A percentile compares a stretch with the other conserved stretches of the same genome.
Evolutionary conservation across 2,113 vertebrate genomes (phyloP).

Genomic region (Thalassoma bifasciatum): DNA sequence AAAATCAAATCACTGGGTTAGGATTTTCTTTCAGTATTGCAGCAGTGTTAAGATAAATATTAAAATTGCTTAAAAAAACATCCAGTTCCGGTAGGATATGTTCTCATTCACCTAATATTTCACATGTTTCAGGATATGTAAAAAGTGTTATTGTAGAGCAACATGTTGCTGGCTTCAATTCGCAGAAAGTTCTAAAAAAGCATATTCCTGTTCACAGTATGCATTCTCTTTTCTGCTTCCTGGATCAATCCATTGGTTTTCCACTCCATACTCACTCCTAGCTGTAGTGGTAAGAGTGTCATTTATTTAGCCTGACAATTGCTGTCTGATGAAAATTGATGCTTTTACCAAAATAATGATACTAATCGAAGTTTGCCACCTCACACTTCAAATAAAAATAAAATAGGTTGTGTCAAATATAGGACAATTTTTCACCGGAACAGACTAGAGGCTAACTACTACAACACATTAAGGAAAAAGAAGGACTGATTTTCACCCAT

Average conservation of each 20-base stretch:
- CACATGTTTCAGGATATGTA: too few relatives aligned
- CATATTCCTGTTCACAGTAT: neutral
- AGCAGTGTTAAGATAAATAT: slow-evolving; percentile 1
- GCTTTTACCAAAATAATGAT: neutral
- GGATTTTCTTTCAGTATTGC: neutral
- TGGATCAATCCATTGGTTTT: neutral
- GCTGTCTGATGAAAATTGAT: neutral
- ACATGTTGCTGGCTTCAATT: too few relatives aligned
- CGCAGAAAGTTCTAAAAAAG: too few relatives aligned
- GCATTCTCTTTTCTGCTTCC: neutral
- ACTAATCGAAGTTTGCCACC: neutral
- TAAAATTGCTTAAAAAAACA: neutral
- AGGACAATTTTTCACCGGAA: too few relatives aligned
- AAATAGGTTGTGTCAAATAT: too few relatives aligned
- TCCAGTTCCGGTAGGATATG: neutral
- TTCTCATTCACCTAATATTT: too few relatives aligned
- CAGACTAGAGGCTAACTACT: too few relatives aligned
- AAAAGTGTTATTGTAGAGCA: too few relatives aligned
- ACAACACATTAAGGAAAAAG: too few relatives aligned
- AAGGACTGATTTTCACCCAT: too few relatives aligned
- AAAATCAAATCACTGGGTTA: neutral
- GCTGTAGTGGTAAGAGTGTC: neutral
- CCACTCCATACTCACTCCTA: neutral
- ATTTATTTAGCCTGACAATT: too few relatives aligned
- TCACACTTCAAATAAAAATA: too few relatives aligned